Base-by-base conservation (phyloP, 2,888 invertebrate species). In the Pegoplata infirma region DNA sequence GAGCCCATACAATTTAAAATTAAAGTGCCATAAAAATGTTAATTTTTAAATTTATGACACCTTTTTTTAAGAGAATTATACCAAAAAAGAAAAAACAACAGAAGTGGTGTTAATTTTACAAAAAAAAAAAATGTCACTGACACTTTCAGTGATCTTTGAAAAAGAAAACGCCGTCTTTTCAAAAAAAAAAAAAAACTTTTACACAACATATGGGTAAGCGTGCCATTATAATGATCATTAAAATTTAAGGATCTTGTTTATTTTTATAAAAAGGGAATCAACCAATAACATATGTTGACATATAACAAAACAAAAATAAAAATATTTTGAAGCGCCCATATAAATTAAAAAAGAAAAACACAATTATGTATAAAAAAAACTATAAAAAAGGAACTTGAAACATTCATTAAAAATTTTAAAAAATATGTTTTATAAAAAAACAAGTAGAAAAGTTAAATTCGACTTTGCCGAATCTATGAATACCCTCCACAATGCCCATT, bases 1-100 rank as follows among this genome's bases (percentile, higher is more conserved):
- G 51, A 59, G 58, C 46, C 59, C 66, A 67, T 44, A n/a, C n/a
- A 19, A 36, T 10, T n/a, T 40, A 51, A 63, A 44, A 53, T 63
- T 63, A 58, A 68, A 68, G 49, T 63, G 47, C 51, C 72, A 77
- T 72, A 63, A 72, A 77, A 72, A 72, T 51, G 36, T 77, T 56
- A 63, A 68, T 72, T 72, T 68, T 44, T 1, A 36, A 63, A 67
- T 72, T 51, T 49, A 67, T 66, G 55, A 17, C 72, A 77, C 49
- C 64, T 53, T 47, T 56, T 71, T 58, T 56, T 56, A 10, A 53
- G 12, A n/a, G n/a, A 5, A 5, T n/a, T 40, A 40, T 12, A n/a
- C n/a, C n/a, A n/a, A 36, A 55, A 28, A 66, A n/a, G n/a, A 47
- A 40, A 36, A 53, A 51, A 32, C 28, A 6, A n/a, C n/a, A 49